A percentile compares a stretch with the other conserved stretches of the same genome.
phyloP scores from a whole-genome alignment of 2,797 vertebrate genomes.

The Onychomys leucogaster region DNA sequence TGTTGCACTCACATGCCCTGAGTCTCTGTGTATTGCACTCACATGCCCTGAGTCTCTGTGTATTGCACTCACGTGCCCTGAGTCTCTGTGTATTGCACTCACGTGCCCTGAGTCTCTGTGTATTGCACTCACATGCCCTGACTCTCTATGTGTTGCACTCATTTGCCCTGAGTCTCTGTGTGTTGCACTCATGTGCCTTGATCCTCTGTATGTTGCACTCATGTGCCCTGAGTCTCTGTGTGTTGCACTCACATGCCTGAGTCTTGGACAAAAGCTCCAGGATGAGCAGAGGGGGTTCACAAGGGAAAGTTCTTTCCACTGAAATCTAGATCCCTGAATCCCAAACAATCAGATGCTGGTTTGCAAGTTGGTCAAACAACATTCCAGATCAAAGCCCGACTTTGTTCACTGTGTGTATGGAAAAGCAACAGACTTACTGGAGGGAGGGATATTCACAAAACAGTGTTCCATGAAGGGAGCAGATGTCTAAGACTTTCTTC shows the following conservation, averaged over 20 bases:
- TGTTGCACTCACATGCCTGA: not conserved
- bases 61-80: not conserved
- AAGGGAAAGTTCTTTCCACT: conserved; percentile 42
- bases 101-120: not conserved
- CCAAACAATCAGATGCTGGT: conserved; percentile 2
- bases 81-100: not conserved
- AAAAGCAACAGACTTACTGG: conserved; percentile 20
- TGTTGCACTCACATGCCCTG: not conserved
- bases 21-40: not conserved
- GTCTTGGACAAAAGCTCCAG: conserved; percentile 10
- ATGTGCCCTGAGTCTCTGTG: not conserved
- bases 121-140: not conserved
- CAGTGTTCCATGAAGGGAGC: not conserved
- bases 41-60: not conserved
- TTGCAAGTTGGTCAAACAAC: not conserved
- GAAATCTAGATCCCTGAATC: conserved; percentile 12
- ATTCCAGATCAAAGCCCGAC: conserved; percentile 61
- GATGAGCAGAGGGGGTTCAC: not conserved
- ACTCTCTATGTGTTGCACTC: not conserved
- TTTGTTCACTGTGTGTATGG: conserved; percentile 41
- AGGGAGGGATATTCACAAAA: conserved; percentile 42
- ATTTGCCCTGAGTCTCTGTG: not conserved
- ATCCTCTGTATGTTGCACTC: not conserved
- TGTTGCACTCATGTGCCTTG: not conserved
- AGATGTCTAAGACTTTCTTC: not conserved